Base-by-base conservation (phyloP, 2,888 invertebrate species). In the Tipula unca region DNA sequence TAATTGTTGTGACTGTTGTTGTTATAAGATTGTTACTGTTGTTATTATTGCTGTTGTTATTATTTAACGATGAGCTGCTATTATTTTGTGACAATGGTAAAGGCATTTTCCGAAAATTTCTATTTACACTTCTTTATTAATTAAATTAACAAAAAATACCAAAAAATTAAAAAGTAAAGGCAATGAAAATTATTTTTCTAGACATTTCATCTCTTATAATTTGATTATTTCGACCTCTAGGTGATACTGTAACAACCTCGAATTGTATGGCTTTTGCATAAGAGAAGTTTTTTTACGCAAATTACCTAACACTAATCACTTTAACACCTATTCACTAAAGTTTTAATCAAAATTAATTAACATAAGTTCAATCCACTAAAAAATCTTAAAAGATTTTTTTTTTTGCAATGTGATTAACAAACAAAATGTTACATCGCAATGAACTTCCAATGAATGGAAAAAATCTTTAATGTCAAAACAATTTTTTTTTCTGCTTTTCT, bases 191-290 rank as follows among this genome's bases (percentile, higher is more conserved):
- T 54, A 54, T 69, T 6, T 48, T 69, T 69, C 69, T 69, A 69
- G 69, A 69, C 69, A 69, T 69, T 69, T 69, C 69, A 69, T 69
- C 69, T 69, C 25, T 69, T 69, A 69, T 69, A 25, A 69, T 69
- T 69, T 69, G 69, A 69, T 69, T 69, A 69, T 69, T 69, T 69
- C 69, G 69, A 69, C 69, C 69, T 69, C 69, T 69, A 69, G 69
- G 69, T 69, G 69, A 69, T 69, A 69, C 69, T 69, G 69, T 69
- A 69, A 69, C 69, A 69, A 69, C 69, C 69, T 69, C 69, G 25
- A 69, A 25, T 69, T 10, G 25, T 69, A 25, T 69, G 69, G 69
- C 69, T 69, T 69, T 69, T 20, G 69, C 69, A 69, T 69, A 69
- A 69, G 69, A 69, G 10, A 10, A 25, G 69, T 69, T 69, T 69